These are phyloP conservation scores for Leptestheria dahalacensis DNA, from an alignment of 1,140 invertebrate species.

Conservation along the genomic window DNA sequence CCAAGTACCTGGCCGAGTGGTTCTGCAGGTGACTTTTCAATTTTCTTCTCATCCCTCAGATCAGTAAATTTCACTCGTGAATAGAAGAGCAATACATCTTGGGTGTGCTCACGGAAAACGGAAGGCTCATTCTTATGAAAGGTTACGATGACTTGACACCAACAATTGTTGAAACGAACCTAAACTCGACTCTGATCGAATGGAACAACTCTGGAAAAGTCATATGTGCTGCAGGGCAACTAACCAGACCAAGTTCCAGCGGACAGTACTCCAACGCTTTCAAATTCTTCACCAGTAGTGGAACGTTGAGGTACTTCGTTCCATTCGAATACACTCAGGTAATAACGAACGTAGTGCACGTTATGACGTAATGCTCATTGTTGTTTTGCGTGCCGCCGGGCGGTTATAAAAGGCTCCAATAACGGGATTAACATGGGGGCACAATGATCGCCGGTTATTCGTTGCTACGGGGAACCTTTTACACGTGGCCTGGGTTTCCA, in stretches of 20 bases:
- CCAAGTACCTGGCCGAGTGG: neutral
- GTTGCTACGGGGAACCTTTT: conserved; percentile 67
- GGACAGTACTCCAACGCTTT: conserved; percentile 46
- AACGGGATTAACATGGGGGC: conserved; percentile 90
- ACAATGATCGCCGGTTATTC: conserved; percentile 87
- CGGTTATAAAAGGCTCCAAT: conserved; percentile 47
- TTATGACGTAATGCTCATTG: neutral
- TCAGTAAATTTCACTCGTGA: neutral
- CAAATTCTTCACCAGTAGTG: conserved; percentile 64
- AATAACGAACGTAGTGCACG: too few species aligned
- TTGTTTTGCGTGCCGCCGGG: neutral
- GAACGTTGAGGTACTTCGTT: conserved; percentile 54
- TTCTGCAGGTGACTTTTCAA: neutral
- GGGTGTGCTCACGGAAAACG: conserved; percentile 75
- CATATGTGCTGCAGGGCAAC: conserved; percentile 69
- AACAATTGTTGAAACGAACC: conserved; percentile 60
- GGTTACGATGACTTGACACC: conserved; percentile 87
- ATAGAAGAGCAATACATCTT: conserved; percentile 46
- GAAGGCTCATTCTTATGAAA: conserved; percentile 69
- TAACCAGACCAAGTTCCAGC: conserved; percentile 14
- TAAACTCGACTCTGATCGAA: conserved; percentile 63
- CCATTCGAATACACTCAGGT: conserved; percentile 58
- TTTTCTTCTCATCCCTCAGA: neutral
- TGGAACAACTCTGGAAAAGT: conserved; percentile 91
- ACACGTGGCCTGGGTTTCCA: conserved; percentile 84